phyloP scores from a whole-genome alignment of 2,797 vertebrate species.

The Rousettus madagascariensis region DNA sequence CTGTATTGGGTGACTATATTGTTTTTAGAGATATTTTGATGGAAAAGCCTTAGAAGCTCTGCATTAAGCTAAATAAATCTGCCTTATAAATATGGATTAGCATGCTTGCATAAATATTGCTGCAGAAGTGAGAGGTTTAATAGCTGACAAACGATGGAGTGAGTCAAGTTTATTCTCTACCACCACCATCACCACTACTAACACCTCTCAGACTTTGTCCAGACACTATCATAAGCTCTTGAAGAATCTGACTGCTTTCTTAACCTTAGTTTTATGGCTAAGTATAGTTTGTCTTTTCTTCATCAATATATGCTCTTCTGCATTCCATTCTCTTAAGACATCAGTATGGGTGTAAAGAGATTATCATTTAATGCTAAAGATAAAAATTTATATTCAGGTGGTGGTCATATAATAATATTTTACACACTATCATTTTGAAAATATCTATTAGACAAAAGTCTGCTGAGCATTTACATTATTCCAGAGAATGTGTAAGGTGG shows the following conservation, averaged over 20 bases:
- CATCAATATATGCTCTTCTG: slow-evolving; percentile 2
- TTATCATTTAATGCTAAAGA: background rate
- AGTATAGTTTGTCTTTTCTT: background rate
- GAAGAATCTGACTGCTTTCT: background rate
- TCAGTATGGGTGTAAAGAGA: background rate
- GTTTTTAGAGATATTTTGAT: background rate
- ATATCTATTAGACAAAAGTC: background rate
- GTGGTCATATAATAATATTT: background rate
- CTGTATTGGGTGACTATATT: background rate
- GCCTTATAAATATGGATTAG: background rate
- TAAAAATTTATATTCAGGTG: background rate
- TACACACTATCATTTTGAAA: background rate
- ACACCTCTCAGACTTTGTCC: background rate
- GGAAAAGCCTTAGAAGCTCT: background rate
- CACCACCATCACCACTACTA: background rate
- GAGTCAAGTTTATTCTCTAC: background rate
- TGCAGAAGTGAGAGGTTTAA: background rate
- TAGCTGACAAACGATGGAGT: background rate
- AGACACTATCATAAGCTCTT: background rate
- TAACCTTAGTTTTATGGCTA: background rate
- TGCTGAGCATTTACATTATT: background rate
- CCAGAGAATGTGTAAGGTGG: background rate
- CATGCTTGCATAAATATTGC: background rate
- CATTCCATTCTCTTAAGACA: slow-evolving; percentile 33
- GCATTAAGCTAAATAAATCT: background rate